These are phyloP conservation scores for Acanthochromis polyacanthus DNA, from an alignment of 2,113 vertebrate species.

Conservation along the genomic window DNA sequence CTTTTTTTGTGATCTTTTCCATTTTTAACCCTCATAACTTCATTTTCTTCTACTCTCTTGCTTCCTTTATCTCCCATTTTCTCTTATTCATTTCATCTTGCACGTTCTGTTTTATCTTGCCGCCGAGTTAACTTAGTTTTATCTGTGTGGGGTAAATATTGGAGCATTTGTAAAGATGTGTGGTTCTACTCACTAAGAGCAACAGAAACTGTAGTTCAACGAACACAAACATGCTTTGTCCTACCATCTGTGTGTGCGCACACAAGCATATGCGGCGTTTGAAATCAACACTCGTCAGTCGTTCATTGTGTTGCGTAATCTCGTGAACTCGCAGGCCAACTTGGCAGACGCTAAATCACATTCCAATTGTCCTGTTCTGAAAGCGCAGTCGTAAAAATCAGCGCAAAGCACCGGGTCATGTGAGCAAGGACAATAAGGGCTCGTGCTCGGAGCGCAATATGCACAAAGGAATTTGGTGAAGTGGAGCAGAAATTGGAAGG, in stretches of 20 bases:
- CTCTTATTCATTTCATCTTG: conserved; percentile 7
- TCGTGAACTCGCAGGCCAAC: conserved; percentile 4
- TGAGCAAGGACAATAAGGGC: conserved; percentile 34
- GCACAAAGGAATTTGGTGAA: conserved; percentile 35
- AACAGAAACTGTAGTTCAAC: background rate
- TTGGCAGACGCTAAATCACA: conserved; percentile 23
- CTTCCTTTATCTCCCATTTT: background rate
- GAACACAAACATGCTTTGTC: background rate
- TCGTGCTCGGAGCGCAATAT: conserved; percentile 7
- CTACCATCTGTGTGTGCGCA: background rate
- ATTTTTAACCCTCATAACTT: conserved; percentile 16
- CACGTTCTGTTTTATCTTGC: conserved; percentile 14
- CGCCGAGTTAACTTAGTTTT: conserved; percentile 34
- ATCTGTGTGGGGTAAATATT: conserved; percentile 9
- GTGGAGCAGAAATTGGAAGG: conserved; percentile 41
- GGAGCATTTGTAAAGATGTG: conserved; percentile 8
- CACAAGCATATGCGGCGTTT: background rate
- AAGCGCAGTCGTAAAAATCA: conserved; percentile 28
- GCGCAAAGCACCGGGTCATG: conserved; percentile 18
- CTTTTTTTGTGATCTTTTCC: conserved; percentile 9
- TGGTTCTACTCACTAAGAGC: background rate
- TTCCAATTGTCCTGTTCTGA: conserved; percentile 15
- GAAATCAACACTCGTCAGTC: background rate
- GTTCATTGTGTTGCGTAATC: conserved; percentile 1
- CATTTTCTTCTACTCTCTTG: background rate